phyloP scores from a whole-genome alignment of 2,888 invertebrate species.

The Pogonocherus hispidulus region DNA sequence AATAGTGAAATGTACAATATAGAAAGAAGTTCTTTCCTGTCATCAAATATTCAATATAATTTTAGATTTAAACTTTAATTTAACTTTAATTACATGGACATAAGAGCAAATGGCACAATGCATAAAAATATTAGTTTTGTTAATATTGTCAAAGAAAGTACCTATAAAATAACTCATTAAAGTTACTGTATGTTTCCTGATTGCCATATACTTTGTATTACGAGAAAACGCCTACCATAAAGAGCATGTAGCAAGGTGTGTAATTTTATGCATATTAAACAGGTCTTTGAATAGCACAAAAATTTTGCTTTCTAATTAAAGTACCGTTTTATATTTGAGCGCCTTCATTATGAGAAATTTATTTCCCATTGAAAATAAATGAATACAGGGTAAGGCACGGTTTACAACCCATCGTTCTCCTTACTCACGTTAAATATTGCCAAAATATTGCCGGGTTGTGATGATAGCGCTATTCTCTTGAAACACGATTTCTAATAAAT shows the following conservation, averaged over 20 bases:
- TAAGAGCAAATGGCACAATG: too few species aligned
- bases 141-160: background rate
- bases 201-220: background rate
- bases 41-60: too few species aligned
- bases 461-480: background rate
- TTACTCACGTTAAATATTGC: background rate
- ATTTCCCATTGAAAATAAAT: background rate
- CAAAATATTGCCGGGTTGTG: background rate
- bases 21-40: too few species aligned
- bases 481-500: constrained; percentile 2
- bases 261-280: background rate
- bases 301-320: background rate
- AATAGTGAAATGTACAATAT: too few species aligned
- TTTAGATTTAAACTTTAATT: too few species aligned
- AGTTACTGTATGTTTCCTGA: background rate
- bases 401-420: background rate
- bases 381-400: background rate
- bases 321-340: background rate
- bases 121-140: too few species aligned
- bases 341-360: background rate
- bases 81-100: too few species aligned
- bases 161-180: background rate
- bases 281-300: background rate
- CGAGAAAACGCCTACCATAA: background rate
- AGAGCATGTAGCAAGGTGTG: background rate